phyloP scores from a whole-genome alignment of 1,140 invertebrate genomes.

The Condylostylus longicornis region DNA sequence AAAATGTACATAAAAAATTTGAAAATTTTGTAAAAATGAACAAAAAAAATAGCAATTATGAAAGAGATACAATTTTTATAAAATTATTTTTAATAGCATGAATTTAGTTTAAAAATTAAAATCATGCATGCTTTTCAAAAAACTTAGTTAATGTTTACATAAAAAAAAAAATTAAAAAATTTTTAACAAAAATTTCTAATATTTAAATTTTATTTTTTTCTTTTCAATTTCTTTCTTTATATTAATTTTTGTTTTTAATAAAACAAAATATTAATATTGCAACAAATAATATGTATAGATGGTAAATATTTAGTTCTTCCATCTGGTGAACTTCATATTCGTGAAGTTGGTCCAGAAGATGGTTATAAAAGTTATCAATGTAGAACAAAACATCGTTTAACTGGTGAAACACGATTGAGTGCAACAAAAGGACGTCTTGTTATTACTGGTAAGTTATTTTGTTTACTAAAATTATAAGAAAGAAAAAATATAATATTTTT shows the following conservation, averaged over 20 bases:
- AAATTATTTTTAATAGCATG: too few relatives aligned
- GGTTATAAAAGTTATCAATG: conserved; percentile 90
- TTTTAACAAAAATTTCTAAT: not conserved
- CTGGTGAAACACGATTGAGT: conserved; percentile 82
- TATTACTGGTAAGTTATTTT: conserved; percentile 73
- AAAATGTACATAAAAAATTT: too few relatives aligned
- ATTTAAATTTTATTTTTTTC: not conserved
- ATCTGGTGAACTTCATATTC: conserved; percentile 83
- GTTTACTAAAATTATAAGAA: too few relatives aligned
- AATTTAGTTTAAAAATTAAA: too few relatives aligned
- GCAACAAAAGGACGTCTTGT: conserved; percentile 85
- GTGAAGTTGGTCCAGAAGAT: conserved; percentile 83
- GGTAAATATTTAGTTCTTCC: conserved; percentile 86
- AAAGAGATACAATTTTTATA: too few relatives aligned
- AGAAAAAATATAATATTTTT: too few relatives aligned
- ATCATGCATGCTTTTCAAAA: too few relatives aligned
- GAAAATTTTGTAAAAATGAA: too few relatives aligned
- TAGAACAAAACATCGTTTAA: conserved; percentile 81
- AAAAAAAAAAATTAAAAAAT: too few relatives aligned
- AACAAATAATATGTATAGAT: conserved; percentile 39
- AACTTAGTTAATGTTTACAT: not conserved
- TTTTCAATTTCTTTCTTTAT: not conserved
- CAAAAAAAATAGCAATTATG: too few relatives aligned
- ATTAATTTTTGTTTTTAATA: not conserved
- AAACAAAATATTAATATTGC: not conserved